Evolutionary conservation across 1,140 invertebrate species (phyloP), one percentile per base, ranked within the genome.

Genomic region (Myzus persicae): DNA sequence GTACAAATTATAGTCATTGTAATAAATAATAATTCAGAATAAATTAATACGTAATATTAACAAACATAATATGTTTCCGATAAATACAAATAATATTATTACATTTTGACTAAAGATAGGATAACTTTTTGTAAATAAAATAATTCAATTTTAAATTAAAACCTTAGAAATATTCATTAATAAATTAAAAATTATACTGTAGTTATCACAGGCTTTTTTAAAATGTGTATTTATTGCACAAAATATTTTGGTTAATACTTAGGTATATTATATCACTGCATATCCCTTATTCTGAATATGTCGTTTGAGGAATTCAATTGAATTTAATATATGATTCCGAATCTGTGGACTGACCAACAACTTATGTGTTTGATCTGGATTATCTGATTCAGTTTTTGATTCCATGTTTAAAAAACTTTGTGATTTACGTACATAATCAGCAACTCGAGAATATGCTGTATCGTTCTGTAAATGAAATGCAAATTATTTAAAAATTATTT

Each of bases 361-460:
- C 18, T 40, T 84, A 84, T 93, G 81, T 40, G 81, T 85, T 93
- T 93, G 67, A 42, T 93, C 91, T 85, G n/a, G 14, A 93, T 93
- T 84, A 51, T 54, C 46, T 84, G 76, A 18, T 84, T 38, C 24
- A 22, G 36, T 51, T 42, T 84, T 93, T 48, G 81, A 93, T 20
- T 93, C 91, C 81, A 93, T 82, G 9, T 93, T 93, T n/a, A 93
- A 85, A 93, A 76, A 93, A 51, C 76, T 85, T 84, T 93, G 91
- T 7, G 91, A 93, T 54, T 93, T 82, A 40, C 91, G 91, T 51
- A 93, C 91, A 93, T 84, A 93, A 93, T 93, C 91, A 8, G 91
- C 91, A 11, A 93, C 91, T 48, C 91, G 44, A 84, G 42, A 46
- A 54, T 93, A 93, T 84, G 76, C 54, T 22, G 91, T 54, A 51